Percentiles rank a stretch among this genome's conserved stretches.
phyloP scores from a whole-genome alignment of 2,888 invertebrate genomes.

The Tolmerus cingulatus region DNA sequence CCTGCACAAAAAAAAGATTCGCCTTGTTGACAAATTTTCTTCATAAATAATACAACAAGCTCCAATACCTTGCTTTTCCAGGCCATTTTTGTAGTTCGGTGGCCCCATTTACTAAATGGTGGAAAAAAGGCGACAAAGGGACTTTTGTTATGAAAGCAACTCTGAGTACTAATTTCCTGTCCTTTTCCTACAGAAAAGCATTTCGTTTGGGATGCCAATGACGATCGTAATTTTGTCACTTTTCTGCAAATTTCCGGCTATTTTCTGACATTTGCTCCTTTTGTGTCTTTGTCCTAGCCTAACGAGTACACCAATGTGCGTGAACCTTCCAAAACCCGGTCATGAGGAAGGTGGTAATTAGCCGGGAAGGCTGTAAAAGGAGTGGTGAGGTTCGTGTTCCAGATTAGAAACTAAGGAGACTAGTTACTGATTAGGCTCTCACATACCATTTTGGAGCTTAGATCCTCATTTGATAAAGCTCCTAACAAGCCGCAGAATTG shows the following conservation, averaged over 20 bases:
- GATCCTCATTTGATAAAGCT: background rate
- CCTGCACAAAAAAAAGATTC: background rate
- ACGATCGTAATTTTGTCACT: slow-evolving; percentile 27
- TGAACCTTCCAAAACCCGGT: background rate
- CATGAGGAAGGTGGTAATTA: background rate
- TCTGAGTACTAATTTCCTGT: slow-evolving; percentile 30
- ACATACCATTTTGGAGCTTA: background rate
- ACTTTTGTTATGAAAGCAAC: slow-evolving; percentile 35
- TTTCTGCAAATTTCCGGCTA: slow-evolving; percentile 33
- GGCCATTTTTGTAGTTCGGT: background rate
- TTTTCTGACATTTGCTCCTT: background rate
- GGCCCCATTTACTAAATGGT: background rate
- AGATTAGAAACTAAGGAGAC: background rate
- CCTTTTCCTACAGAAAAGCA: slow-evolving; percentile 2
- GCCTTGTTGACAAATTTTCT: slow-evolving; percentile 23
- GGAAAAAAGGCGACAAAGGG: slow-evolving; percentile 19
- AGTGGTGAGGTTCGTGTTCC: background rate
- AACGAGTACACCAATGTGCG: background rate
- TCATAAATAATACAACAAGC: slow-evolving; percentile 22
- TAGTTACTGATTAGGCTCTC: background rate
- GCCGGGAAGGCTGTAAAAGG: background rate
- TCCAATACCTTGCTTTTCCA: background rate
- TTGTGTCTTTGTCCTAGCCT: background rate
- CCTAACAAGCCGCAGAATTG: background rate
- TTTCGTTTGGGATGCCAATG: slow-evolving; percentile 2